Percentiles rank a stretch among this genome's conserved stretches.
These are phyloP conservation scores for Synanthedon andrenaeformis DNA, from an alignment of 2,888 invertebrate species.

Conservation along the genomic window DNA sequence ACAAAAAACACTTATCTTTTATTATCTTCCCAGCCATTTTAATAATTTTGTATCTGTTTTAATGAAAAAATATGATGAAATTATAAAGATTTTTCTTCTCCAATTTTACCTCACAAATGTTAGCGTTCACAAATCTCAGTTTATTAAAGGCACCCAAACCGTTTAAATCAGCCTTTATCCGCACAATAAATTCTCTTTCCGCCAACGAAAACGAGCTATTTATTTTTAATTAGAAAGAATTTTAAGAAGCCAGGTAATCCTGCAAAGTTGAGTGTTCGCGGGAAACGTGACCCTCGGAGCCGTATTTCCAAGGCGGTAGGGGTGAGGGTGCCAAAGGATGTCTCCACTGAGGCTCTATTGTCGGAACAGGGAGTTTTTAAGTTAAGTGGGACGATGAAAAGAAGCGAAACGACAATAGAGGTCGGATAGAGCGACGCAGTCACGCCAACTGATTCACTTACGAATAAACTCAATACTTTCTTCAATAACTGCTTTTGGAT, in stretches of 20 bases:
- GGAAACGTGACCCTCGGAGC: not conserved
- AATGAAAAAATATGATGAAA: too few relatives aligned
- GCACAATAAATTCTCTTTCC: not conserved
- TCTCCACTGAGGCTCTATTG: not conserved
- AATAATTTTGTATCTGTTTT: too few relatives aligned
- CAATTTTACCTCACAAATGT: too few relatives aligned
- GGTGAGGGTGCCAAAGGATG: not conserved
- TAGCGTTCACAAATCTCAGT: too few relatives aligned
- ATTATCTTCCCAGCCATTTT: too few relatives aligned
- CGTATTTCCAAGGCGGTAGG: not conserved
- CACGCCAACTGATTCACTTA: too few relatives aligned
- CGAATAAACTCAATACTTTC: too few relatives aligned
- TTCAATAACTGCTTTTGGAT: too few relatives aligned
- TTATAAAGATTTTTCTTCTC: too few relatives aligned
- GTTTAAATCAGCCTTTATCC: too few relatives aligned
- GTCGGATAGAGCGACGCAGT: not conserved
- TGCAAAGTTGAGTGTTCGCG: not conserved
- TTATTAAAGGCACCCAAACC: too few relatives aligned
- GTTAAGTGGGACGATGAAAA: constrained; percentile 1
- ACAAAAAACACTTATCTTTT: too few relatives aligned
- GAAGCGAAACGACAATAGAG: constrained; percentile 1
- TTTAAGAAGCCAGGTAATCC: not conserved
- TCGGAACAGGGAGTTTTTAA: not conserved
- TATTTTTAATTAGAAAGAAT: constrained; percentile 3
- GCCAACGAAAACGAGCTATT: constrained; percentile 1